Base-by-base conservation (phyloP, 2,113 vertebrate species). In the Corvus cornix region DNA sequence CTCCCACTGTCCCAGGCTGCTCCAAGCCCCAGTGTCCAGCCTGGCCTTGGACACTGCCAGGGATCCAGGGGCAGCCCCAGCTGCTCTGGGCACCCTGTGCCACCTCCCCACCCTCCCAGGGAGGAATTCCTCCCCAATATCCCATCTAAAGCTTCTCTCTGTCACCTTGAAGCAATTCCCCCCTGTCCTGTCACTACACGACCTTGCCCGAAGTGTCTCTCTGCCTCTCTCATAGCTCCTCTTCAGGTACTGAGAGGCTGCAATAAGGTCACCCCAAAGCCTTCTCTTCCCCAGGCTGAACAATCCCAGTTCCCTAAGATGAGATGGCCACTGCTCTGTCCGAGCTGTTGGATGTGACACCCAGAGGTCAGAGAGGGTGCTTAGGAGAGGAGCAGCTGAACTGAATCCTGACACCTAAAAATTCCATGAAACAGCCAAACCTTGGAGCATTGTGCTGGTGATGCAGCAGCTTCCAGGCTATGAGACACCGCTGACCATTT, bases 231-330 rank as follows among this genome's bases (percentile, higher is more conserved):
- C 17, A 2, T 0, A 6, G 16, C 1, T 39, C 22, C 60, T n/a
- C 12, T 13, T 13, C 53, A 67, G 60, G 33, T 1, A 1, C 37
- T 46, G 63, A 16, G 10, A 37, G 30, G 55, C 28, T 69, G 46
- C 39, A 28, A 0, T 2, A 1, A 33, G 9, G 13, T 23, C 48
- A 33, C 12, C 60, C 55, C 69, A 12, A 22, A 5, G 5, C 8
- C 67, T 26, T 14, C 30, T 21, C 13, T 3, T 17, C 20, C 31
- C 9, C 3, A 20, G 48, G 84, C 39, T 21, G 41, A 11, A 0
- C 74, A 21, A 3, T 10, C 31, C 53, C 44, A 6, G 0, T 2
- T 37, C 22, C 55, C 53, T 3, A 0, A 0, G 44, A 18, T 46
- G 59, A 46, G 68, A 0, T 35, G 26, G 21, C 13, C 53, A 3